Evolutionary conservation across 2,888 invertebrate genomes (phyloP).

Genomic region (Chymomyza caudatula): DNA sequence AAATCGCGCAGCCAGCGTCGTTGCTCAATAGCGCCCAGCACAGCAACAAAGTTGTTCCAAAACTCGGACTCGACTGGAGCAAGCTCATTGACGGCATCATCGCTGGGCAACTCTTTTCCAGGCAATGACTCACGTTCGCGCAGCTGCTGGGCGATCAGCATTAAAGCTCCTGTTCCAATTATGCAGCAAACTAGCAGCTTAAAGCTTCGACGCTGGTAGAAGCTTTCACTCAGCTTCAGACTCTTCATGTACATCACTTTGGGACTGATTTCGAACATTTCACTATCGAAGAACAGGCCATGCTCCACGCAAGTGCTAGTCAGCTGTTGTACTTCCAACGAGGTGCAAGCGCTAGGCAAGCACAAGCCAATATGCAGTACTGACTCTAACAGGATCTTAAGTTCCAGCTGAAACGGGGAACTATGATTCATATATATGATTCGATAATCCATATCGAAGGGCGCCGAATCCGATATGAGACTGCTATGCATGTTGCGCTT

Average conservation of each 20-base stretch:
- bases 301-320: conserved; percentile 73
- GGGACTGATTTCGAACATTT: conserved; percentile 74
- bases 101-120: background rate
- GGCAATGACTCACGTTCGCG: background rate
- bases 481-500: conserved; percentile 76
- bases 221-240: conserved; percentile 70
- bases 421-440: conserved; percentile 77
- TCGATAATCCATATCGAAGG: conserved; percentile 77
- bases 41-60: conserved; percentile 18
- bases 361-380: conserved; percentile 80
- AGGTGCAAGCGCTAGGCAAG: conserved; percentile 78
- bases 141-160: conserved; percentile 15
- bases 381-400: conserved; percentile 77
- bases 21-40: conserved; percentile 53
- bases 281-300: conserved; percentile 71
- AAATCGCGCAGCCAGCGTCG: conserved; percentile 47
- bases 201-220: conserved; percentile 72
- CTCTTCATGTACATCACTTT: conserved; percentile 77
- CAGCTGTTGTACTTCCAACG: conserved; percentile 74
- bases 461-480: conserved; percentile 73
- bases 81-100: background rate
- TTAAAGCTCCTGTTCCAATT: conserved; percentile 60
- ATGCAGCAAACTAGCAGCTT: conserved; percentile 65
- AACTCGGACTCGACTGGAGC: background rate
- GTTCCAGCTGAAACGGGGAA: conserved; percentile 78